Evolutionary conservation across 1,140 invertebrate genomes (phyloP).

Genomic region (Cephus cinctus): DNA sequence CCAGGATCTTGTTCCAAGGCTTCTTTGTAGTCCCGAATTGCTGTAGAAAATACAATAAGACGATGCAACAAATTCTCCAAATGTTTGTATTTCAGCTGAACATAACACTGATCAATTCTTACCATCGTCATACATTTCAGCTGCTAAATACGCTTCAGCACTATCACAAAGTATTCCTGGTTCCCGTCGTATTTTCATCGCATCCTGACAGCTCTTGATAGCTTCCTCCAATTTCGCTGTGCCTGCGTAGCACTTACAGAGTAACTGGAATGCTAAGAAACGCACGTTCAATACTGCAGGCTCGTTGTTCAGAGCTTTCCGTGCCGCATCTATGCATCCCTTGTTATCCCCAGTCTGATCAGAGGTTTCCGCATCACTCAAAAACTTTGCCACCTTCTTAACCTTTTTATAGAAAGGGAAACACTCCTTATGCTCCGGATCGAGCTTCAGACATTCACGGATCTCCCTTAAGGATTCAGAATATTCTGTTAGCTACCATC

Average conservation of each 20-base stretch:
- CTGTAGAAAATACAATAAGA: too few relatives aligned
- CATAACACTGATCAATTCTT: too few relatives aligned
- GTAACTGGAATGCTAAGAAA: conserved; percentile 70
- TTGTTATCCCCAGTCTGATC: conserved; percentile 69
- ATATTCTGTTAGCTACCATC: too few relatives aligned
- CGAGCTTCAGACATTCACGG: conserved; percentile 95
- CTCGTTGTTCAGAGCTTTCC: conserved; percentile 70
- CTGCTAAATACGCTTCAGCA: conserved; percentile 87
- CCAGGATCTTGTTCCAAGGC: conserved; percentile 84
- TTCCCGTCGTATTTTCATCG: conserved; percentile 77
- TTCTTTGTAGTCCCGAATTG: conserved; percentile 82
- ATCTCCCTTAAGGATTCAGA: conserved; percentile 79
- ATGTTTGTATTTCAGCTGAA: too few relatives aligned
- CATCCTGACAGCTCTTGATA: conserved; percentile 76
- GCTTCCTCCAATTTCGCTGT: conserved; percentile 59
- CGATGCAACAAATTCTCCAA: too few relatives aligned
- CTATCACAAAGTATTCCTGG: conserved; percentile 82
- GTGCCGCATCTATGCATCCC: conserved; percentile 74
- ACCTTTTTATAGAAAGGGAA: conserved; percentile 96
- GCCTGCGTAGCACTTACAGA: conserved; percentile 72
- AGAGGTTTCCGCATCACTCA: conserved; percentile 72
- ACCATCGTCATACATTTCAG: conserved; percentile 94
- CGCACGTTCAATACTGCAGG: conserved; percentile 69
- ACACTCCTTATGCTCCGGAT: conserved; percentile 97
- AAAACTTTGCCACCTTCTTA: conserved; percentile 90